Evolutionary conservation across 2,888 invertebrate genomes (phyloP).

Genomic region (Thysanoteuthis rhombus): DNA sequence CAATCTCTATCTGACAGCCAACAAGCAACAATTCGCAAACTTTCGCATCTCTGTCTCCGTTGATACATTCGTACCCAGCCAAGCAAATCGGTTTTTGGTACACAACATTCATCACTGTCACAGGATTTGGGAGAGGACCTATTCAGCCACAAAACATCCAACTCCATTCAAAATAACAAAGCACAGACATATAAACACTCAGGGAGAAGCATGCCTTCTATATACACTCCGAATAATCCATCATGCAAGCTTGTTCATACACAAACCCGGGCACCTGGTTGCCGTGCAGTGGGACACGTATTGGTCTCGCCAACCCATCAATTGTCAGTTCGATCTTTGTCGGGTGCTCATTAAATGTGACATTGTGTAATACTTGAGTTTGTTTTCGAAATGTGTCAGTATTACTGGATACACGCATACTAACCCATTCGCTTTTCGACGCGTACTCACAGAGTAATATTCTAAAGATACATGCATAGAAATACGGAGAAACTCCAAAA

Average conservation of each 20-base stretch:
- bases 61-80: background rate
- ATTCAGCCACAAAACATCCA: background rate
- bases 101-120: background rate
- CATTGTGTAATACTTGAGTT: background rate
- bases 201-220: background rate
- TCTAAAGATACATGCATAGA: too few relatives aligned
- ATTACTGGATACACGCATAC: background rate
- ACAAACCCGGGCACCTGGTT: background rate
- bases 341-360: background rate
- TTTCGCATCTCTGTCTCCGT: background rate
- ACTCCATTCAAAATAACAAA: background rate
- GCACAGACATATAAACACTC: background rate
- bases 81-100: background rate
- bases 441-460: background rate
- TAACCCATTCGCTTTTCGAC: background rate
- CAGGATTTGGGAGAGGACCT: background rate
- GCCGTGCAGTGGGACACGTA: background rate
- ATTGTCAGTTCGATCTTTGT: background rate
- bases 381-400: background rate
- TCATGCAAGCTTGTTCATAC: background rate
- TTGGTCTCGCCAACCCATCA: background rate
- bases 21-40: background rate
- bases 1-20: background rate
- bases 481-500: too few relatives aligned
- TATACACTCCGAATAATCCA: background rate